Base-by-base conservation (phyloP, 1,140 invertebrate genomes). In the Leucophenga varia region DNA sequence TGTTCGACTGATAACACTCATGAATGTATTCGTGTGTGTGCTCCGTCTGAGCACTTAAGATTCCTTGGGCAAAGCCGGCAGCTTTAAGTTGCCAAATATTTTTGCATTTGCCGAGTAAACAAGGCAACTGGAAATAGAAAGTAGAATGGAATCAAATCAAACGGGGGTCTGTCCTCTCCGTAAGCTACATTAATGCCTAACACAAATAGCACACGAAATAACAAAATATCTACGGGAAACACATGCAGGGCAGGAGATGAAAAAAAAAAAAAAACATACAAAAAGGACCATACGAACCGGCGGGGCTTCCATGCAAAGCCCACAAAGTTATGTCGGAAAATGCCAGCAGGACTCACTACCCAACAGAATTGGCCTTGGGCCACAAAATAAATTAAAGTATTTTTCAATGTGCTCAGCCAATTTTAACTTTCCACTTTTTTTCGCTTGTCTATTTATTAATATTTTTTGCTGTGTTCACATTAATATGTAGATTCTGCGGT, bases 351-450 rank as follows among this genome's bases (percentile, higher is more conserved):
- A 28, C 25, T 28, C 12, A 12, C 6, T 6, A 28, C 25, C 20
- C 16, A 7, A 36, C 31, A 47, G 55, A 47, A 43, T 46, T 44
- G 46, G 44, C 55, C 42, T 49, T 31, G 43, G 53, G 61, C 50
- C 32, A 51, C 36, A 49, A 67, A 61, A 67, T 65, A 58, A 61
- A 67, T 65, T 61, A 61, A 64, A 65, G 61, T 43, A 61, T 63
- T 61, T n/a, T 54, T 55, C 25, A 28, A 7, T n/a, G 48, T 38
- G 52, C 45, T 36, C 34, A 35, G 19, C 30, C 57, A 53, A 31
- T 57, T 55, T 63, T 37, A 6, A 28, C 12, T 28, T 28, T 6
- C 12, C 25, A 7, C 2, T 35, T 42, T 10, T 35, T 48, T 30
- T 31, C 49, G 25, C 20, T 47, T 32, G 40, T 43, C 46, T 52